Evolutionary conservation across 1,140 invertebrate species (phyloP).

Genomic region (Plodia interpunctella): DNA sequence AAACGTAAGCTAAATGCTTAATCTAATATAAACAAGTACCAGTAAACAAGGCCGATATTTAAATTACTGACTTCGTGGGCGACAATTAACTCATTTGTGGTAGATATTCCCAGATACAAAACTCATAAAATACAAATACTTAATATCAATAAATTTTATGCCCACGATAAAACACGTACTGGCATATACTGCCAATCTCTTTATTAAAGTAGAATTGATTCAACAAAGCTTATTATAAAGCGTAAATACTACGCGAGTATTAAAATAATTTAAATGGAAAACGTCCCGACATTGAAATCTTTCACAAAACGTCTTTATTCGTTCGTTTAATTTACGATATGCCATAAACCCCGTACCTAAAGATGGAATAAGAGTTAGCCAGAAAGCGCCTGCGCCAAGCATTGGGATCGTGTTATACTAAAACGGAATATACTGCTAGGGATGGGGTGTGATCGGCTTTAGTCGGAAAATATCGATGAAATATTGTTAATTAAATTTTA

Average conservation of each 20-base stretch:
- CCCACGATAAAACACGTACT: background rate
- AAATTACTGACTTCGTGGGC: too few species aligned
- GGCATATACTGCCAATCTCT: background rate
- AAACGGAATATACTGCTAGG: conserved; percentile 33
- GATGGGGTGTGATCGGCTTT: conserved; percentile 12
- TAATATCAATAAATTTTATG: background rate
- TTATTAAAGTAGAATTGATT: conserved; percentile 47
- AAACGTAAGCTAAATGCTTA: too few species aligned
- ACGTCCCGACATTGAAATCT: conserved; percentile 39
- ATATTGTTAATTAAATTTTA: background rate
- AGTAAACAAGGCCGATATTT: too few species aligned
- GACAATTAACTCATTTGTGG: too few species aligned
- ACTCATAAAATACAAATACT: background rate
- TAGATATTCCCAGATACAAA: background rate
- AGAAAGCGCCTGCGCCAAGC: conserved; percentile 37
- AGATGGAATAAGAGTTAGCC: conserved; percentile 62
- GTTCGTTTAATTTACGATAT: conserved; percentile 49
- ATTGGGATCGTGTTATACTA: conserved; percentile 28
- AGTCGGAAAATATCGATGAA: conserved; percentile 25
- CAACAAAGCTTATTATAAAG: conserved; percentile 53
- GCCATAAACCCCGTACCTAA: conserved; percentile 57
- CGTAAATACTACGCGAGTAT: conserved; percentile 27
- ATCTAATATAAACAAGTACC: too few species aligned
- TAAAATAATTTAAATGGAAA: conserved; percentile 66
- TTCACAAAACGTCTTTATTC: conserved; percentile 67